Base-by-base conservation (phyloP, 2,113 vertebrate genomes). In the Coptodon bakossiorum region DNA sequence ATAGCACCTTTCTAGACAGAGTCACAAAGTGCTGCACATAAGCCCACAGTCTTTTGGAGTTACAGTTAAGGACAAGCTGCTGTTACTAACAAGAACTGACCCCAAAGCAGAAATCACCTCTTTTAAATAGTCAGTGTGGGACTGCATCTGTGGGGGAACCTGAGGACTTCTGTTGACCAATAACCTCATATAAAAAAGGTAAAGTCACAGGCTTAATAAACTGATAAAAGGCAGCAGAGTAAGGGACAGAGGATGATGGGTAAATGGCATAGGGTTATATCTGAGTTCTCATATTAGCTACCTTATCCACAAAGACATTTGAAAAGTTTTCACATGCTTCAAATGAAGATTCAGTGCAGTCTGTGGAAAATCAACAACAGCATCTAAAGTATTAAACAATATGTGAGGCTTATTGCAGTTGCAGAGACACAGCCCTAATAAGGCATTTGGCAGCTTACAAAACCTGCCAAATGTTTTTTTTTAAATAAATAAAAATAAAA, bases 181-280 rank as follows among this genome's bases (percentile, higher is more conserved):
- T n/a, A 54, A 24, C 53, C n/a, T 54, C 6, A 54, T 54, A 24
- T 24, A 54, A 54, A 54, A 54, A 54, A 24, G 1, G n/a, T 7
- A 54, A 22, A 54, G 53, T 54, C 53, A 54, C 6, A 54, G n/a
- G n/a, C 53, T 24, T 54, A 54, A 54, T 22, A 54, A 54, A 54
- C n/a, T 24, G 53, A 4, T 54, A 54, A 24, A 54, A 54, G 53
- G n/a, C 10, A 54, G 53, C 10, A 54, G 53, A 24, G 19, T 5
- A 11, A 0, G 53, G 53, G 12, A 54, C 22, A 54, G 53, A 54
- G 1, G n/a, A 54, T 54, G n/a, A 54, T 54, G n/a, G 53, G 10
- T 12, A 54, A 54, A 54, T 1, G 0, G n/a, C 53, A 54, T 12
- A 54, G 0, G 53, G 53, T 24, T 0, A 54, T 54, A 54, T 24